These are phyloP conservation scores for Rhizoglyphus robini DNA, from an alignment of 1,140 invertebrate genomes.

Conservation along the genomic window DNA sequence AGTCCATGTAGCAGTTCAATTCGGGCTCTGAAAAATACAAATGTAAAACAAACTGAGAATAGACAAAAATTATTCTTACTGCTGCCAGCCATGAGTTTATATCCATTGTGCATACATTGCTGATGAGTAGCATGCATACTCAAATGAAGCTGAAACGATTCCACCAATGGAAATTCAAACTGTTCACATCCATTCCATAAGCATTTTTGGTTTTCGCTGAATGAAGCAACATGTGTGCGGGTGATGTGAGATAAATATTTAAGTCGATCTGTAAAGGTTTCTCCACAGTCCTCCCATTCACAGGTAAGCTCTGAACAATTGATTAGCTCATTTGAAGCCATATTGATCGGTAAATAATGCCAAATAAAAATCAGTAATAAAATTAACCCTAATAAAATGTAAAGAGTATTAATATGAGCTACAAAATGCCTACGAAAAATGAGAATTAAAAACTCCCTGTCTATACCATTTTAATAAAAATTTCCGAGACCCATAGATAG, in stretches of 20 bases:
- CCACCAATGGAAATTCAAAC: background rate
- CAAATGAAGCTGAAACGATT: constrained; percentile 12
- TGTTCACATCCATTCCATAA: constrained; percentile 18
- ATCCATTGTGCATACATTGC: constrained; percentile 19
- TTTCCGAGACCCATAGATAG: too few relatives aligned
- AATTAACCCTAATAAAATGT: too few relatives aligned
- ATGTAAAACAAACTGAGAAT: constrained; percentile 2
- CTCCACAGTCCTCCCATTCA: constrained; percentile 8
- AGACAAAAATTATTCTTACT: background rate
- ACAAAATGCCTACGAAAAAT: too few relatives aligned
- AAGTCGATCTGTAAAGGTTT: background rate
- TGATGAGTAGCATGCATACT: constrained; percentile 19
- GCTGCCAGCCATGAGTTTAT: background rate
- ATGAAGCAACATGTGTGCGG: background rate
- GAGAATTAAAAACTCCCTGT: too few relatives aligned
- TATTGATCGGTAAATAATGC: too few relatives aligned
- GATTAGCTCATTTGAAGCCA: background rate
- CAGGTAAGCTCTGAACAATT: background rate
- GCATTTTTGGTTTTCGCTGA: background rate
- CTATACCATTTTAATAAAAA: too few relatives aligned
- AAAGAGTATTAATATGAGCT: too few relatives aligned
- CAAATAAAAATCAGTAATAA: too few relatives aligned
- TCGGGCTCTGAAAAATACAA: background rate
- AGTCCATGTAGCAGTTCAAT: constrained; percentile 16
- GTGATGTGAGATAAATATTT: background rate